phyloP scores from a whole-genome alignment of 2,113 vertebrate species.

The Calonectris borealis region DNA sequence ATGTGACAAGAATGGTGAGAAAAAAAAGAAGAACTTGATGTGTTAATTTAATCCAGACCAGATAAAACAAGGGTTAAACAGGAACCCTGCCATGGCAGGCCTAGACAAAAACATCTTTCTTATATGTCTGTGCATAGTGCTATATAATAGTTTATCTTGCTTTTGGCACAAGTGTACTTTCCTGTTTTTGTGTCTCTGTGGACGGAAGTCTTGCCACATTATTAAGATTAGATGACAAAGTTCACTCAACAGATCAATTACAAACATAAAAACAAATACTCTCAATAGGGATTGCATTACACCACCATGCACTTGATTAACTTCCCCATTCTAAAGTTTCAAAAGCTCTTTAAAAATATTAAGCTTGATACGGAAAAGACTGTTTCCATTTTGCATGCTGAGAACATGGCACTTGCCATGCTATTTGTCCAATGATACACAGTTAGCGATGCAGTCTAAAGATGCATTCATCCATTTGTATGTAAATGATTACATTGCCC shows the following conservation, averaged over 20 bases:
- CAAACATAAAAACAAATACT: neutral
- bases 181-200: neutral
- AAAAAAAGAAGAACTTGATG: neutral
- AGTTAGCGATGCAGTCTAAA: neutral
- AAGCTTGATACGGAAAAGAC: neutral
- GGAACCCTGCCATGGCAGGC: neutral
- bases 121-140: neutral
- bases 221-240: neutral
- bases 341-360: neutral
- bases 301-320: neutral
- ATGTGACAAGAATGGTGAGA: neutral
- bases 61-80: neutral
- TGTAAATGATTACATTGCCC: neutral
- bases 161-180: neutral
- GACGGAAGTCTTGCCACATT: neutral
- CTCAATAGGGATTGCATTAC: neutral
- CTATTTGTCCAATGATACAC: neutral
- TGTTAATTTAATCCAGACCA: neutral
- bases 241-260: neutral
- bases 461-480: neutral
- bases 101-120: neutral
- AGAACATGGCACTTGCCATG: neutral
- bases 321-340: neutral
- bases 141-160: neutral
- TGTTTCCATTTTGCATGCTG: neutral